These are phyloP conservation scores for Entomobrya proxima DNA, from an alignment of 2,888 invertebrate species.

Conservation along the genomic window DNA sequence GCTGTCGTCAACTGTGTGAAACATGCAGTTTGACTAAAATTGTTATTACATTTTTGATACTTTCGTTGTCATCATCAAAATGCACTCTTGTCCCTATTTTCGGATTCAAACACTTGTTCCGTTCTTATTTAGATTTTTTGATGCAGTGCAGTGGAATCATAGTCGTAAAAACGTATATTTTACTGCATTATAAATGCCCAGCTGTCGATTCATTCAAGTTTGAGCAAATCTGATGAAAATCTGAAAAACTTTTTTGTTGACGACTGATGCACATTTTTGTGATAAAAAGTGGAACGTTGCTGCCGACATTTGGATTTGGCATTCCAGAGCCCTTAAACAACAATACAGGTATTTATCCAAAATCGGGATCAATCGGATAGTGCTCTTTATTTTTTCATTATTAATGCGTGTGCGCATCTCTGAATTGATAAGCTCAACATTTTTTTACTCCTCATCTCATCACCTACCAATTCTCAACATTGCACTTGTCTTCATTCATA, in stretches of 20 bases:
- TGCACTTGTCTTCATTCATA: neutral
- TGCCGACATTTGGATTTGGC: neutral
- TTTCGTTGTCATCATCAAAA: neutral
- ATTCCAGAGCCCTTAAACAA: too few relatives aligned
- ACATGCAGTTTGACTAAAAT: neutral
- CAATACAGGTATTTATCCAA: too few relatives aligned
- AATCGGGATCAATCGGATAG: too few relatives aligned
- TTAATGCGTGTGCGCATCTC: too few relatives aligned
- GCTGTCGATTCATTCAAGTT: neutral
- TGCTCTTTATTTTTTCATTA: too few relatives aligned
- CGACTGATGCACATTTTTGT: neutral
- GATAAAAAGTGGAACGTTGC: slow-evolving; percentile 6
- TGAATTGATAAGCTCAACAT: too few relatives aligned
- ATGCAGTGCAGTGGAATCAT: neutral
- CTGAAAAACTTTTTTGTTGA: neutral
- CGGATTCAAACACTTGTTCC: neutral
- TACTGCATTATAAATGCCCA: slow-evolving; percentile 33
- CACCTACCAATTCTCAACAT: too few relatives aligned
- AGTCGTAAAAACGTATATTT: neutral
- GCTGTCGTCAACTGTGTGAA: neutral
- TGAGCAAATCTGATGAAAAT: neutral
- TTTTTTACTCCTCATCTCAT: slow-evolving; percentile 4
- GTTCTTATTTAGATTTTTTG: neutral
- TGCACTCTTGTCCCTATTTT: too few relatives aligned
- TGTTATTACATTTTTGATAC: neutral